phyloP scores from a whole-genome alignment of 2,113 vertebrate species.

The Hemibagrus wyckioides region DNA sequence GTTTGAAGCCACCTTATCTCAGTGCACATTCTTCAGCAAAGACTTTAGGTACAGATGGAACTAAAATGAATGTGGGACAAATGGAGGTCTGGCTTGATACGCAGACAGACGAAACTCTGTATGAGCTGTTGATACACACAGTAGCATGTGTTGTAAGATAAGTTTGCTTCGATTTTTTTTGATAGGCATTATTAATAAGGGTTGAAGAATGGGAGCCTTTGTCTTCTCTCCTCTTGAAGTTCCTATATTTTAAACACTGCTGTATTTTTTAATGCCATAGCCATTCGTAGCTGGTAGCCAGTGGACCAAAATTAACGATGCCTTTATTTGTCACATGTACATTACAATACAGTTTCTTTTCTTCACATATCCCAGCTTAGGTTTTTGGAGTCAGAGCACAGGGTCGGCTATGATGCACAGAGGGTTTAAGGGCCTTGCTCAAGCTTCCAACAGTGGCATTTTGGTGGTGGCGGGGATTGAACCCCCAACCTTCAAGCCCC shows the following conservation, averaged over 20 bases:
- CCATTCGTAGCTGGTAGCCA: neutral
- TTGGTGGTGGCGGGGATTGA: no score
- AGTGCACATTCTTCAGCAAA: conserved; percentile 63
- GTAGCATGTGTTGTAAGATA: neutral
- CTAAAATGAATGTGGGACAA: conserved; percentile 40
- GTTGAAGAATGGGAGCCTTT: neutral
- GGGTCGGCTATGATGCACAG: no score
- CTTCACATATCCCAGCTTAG: no score
- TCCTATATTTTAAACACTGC: neutral
- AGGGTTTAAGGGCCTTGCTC: no score
- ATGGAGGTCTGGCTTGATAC: conserved; percentile 41
- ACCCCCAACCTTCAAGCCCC: no score
- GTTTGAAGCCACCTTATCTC: conserved; percentile 70
- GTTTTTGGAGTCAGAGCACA: no score
- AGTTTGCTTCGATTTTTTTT: neutral
- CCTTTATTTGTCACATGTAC: no score
- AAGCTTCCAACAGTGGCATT: no score
- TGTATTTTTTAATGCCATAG: neutral
- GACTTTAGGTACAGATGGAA: conserved; percentile 53
- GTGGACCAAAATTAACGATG: neutral
- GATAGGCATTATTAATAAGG: neutral
- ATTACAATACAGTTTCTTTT: no score
- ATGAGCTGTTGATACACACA: neutral
- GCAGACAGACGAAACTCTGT: conserved; percentile 42
- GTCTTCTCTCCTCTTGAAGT: neutral